These are phyloP conservation scores for Alentia gelatinosa DNA, from an alignment of 2,888 invertebrate genomes.

Conservation along the genomic window DNA sequence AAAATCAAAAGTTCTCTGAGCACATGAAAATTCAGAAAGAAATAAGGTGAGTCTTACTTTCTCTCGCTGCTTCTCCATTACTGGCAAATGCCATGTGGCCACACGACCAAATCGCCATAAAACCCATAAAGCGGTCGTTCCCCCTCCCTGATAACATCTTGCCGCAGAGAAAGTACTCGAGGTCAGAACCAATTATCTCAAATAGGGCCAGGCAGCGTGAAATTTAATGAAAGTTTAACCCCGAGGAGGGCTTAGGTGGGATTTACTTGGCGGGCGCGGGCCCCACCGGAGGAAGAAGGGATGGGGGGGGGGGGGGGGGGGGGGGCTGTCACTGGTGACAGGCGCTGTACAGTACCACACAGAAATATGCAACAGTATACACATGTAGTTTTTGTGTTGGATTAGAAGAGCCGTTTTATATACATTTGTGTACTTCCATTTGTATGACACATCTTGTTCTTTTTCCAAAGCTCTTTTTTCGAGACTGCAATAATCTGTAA, in stretches of 20 bases:
- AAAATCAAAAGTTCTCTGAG: too few relatives aligned
- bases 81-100: conserved; percentile 13
- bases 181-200: conserved; percentile 37
- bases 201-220: conserved; percentile 14
- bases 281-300: background rate
- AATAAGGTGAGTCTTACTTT: background rate
- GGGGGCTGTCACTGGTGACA: background rate
- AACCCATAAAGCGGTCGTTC: conserved; percentile 18
- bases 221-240: conserved; percentile 47
- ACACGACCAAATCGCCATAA: background rate
- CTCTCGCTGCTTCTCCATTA: background rate
- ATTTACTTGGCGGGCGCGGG: background rate
- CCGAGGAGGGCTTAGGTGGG: conserved; percentile 16
- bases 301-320: background rate
- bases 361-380: too few relatives aligned
- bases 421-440: too few relatives aligned
- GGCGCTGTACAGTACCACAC: too few relatives aligned
- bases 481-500: too few relatives aligned
- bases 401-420: too few relatives aligned
- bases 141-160: background rate
- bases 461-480: too few relatives aligned
- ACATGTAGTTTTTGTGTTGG: too few relatives aligned
- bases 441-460: too few relatives aligned
- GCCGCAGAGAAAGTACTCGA: conserved; percentile 25
- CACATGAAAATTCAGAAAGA: too few relatives aligned